Conservation (phyloP, 2,797 vertebrate species). For the Sebastes kiyomatsui region DNA sequence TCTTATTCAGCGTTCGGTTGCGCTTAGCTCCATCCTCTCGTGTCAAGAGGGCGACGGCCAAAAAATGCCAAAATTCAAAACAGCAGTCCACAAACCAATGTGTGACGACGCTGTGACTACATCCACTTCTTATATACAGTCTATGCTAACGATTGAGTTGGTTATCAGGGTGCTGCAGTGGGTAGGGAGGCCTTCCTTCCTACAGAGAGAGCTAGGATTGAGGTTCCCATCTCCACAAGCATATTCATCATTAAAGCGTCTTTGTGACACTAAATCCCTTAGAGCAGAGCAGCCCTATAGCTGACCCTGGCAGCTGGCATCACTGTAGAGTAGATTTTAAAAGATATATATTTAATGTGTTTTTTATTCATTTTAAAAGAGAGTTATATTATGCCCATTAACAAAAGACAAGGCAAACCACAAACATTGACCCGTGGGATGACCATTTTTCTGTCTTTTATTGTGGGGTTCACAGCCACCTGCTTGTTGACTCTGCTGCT, state of each 20-base stretch:
- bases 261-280: background rate
- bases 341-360: background rate
- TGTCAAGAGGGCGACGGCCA: background rate
- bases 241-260: background rate
- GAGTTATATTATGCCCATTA: background rate
- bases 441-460: background rate
- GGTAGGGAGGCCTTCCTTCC: background rate
- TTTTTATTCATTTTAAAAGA: background rate
- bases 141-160: background rate
- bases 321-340: background rate
- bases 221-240: background rate
- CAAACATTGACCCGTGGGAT: background rate
- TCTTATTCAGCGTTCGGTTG: background rate
- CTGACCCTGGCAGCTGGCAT: background rate
- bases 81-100: no score
- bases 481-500: constrained; percentile 17
- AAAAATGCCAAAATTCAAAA: background rate
- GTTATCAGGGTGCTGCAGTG: background rate
- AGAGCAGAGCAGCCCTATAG: background rate
- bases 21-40: rapidly evolving
- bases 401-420: background rate
- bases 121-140: background rate
- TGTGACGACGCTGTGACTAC: no score
- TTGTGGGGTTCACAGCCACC: background rate
- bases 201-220: background rate